phyloP scores from a whole-genome alignment of 2,113 vertebrate species.

The Colius striatus region DNA sequence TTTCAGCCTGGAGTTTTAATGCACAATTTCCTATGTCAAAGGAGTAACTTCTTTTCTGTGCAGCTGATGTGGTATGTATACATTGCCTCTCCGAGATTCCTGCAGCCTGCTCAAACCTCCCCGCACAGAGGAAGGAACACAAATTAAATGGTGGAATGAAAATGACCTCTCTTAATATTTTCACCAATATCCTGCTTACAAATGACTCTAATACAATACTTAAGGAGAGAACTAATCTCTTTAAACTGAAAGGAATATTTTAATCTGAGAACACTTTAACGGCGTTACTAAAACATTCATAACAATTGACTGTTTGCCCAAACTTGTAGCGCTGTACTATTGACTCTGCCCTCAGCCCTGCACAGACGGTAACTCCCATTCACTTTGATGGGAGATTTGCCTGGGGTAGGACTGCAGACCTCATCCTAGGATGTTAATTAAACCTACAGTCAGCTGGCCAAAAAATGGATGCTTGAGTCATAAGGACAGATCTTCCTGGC shows the following conservation, averaged over 20 bases:
- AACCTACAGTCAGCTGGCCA: slow-evolving; percentile 52
- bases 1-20: not conserved
- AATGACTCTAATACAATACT: not conserved
- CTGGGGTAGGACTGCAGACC: slow-evolving; percentile 46
- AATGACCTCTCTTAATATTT: not conserved
- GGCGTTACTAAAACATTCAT: slow-evolving; percentile 43
- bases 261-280: not conserved
- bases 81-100: not conserved
- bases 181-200: not conserved
- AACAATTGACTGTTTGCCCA: slow-evolving; percentile 38
- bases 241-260: not conserved
- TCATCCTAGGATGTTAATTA: slow-evolving; percentile 44
- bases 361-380: slow-evolving; percentile 17
- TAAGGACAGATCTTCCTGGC: slow-evolving; percentile 34
- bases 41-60: not conserved
- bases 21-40: not conserved
- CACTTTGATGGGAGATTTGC: slow-evolving; percentile 61
- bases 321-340: slow-evolving; percentile 9
- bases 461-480: slow-evolving; percentile 50
- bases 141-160: not conserved
- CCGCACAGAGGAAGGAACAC: not conserved
- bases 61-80: not conserved
- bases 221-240: not conserved
- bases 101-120: not conserved
- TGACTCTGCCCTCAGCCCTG: slow-evolving; percentile 29